A percentile compares a stretch with the other conserved stretches of the same genome.
Conservation (phyloP, 2,888 invertebrate genomes). For the Caenorhabditis afra region DNA sequence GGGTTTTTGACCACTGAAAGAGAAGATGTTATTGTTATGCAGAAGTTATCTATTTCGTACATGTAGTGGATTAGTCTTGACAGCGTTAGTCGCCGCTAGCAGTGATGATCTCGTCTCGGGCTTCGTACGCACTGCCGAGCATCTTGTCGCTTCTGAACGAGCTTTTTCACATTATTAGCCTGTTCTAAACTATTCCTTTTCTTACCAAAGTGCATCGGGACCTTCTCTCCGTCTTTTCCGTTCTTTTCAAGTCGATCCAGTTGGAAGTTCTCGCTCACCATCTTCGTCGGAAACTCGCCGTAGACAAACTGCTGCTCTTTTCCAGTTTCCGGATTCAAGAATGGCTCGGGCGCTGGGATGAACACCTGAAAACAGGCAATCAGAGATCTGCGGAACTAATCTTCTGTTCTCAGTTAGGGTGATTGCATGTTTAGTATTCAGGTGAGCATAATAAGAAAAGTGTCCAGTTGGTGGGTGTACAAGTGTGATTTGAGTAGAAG, state of each 20-base stretch:
- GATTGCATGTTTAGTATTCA: not conserved
- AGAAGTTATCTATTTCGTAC: constrained; percentile 9
- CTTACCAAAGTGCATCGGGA: constrained; percentile 65
- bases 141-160: constrained; percentile 64
- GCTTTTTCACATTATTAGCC: not conserved
- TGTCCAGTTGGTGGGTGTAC: not conserved
- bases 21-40: constrained; percentile 8
- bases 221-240: constrained; percentile 57
- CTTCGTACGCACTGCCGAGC: constrained; percentile 74
- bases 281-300: constrained; percentile 72
- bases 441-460: not conserved
- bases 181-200: not conserved
- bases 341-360: constrained; percentile 92
- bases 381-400: too few relatives aligned
- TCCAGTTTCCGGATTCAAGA: constrained; percentile 64
- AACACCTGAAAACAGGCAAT: constrained; percentile 84
- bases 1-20: constrained; percentile 78
- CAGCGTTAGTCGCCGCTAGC: constrained; percentile 68
- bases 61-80: constrained; percentile 66
- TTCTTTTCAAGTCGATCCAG: constrained; percentile 69
- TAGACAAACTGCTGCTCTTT: constrained; percentile 68
- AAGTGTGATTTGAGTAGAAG: constrained; percentile 3
- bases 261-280: constrained; percentile 74
- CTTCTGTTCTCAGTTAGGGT: not conserved
- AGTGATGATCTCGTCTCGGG: constrained; percentile 76